Evolutionary conservation across 2,888 invertebrate genomes (phyloP), one percentile per base, ranked within the genome.

Genomic region (Biston betularia): DNA sequence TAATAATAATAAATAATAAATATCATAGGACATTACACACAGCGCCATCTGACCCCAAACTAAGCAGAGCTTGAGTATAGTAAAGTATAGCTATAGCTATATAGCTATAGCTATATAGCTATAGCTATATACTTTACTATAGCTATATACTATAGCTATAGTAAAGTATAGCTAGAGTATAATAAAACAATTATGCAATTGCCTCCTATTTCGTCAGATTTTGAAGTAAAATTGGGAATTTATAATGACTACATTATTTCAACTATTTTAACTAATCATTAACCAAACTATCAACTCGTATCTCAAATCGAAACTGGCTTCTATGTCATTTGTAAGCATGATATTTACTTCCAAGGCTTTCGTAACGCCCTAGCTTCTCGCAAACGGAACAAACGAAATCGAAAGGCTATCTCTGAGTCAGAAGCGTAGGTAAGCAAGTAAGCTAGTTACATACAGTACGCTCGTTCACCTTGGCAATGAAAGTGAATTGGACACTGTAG

Each of bases 371-470:
- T 77, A 79, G 76, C 76, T 75, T 78, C 79, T 72, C 76, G 80
- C 78, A 82, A 84, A 83, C 87, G 87, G 86, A 89, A 89, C 88
- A 86, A 87, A 87, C 76, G 85, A 89, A 91, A 89, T 87, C 77
- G 92, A 92, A 92, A 93, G 92, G 90, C 91, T 91, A 86, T 92
- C 90, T 85, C 86, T 91, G 90, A 90, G 69, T 89, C 90, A 89
- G 79, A 40, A 5, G 76, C 83, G 83, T 86, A 85, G 83, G 86
- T 80, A 82, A 79, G 62, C 62, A 85, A 83, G 86, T 79, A 82
- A 79, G 62, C 62, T 66, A 61, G 69, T 76, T 79, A 77, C 74
- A 63, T 63, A 72, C 72, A 75, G 75, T 78, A 78, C 80, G 81
- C 85, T 77, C 46, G 89, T 75, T 90, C 77, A 86, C 93, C 93